Conservation (phyloP, 1,140 invertebrate genomes). For the Pseudomyrmex dendroicus region DNA sequence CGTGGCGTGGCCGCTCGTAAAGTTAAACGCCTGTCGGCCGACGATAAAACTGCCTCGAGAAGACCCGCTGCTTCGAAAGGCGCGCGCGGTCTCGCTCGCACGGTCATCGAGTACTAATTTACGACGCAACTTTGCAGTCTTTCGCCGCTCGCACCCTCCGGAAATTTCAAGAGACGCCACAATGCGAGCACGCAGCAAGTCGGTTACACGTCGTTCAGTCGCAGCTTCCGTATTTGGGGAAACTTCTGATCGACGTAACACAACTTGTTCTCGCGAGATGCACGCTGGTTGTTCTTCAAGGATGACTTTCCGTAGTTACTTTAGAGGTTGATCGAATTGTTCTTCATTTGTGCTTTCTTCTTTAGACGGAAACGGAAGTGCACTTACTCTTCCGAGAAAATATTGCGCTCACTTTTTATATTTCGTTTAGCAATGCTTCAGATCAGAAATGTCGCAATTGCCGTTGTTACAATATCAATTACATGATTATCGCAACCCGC, state of each 20-base stretch:
- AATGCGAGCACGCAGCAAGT: slow-evolving; percentile 23
- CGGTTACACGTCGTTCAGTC: slow-evolving; percentile 1
- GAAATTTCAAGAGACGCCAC: slow-evolving; percentile 69
- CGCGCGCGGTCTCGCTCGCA: slow-evolving; percentile 71
- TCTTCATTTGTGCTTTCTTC: too few species aligned
- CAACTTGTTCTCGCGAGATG: not conserved
- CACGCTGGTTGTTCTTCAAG: not conserved
- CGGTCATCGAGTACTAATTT: slow-evolving; percentile 82
- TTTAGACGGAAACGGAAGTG: too few species aligned
- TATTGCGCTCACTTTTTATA: too few species aligned
- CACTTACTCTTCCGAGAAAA: too few species aligned
- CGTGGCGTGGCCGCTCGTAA: slow-evolving; percentile 82
- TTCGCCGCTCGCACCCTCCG: slow-evolving; percentile 68
- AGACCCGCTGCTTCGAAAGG: slow-evolving; percentile 67
- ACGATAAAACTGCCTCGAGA: slow-evolving; percentile 81
- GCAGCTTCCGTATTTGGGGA: slow-evolving; percentile 10
- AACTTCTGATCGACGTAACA: not conserved
- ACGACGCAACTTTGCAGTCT: slow-evolving; percentile 78
- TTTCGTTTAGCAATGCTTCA: slow-evolving; percentile 26
- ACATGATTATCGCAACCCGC: slow-evolving; percentile 4
- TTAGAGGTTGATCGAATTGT: too few species aligned
- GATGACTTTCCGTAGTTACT: too few species aligned
- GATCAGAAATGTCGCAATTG: too few species aligned
- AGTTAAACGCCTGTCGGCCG: slow-evolving; percentile 83
- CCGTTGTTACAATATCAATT: slow-evolving; percentile 14